A percentile compares a stretch with the other conserved stretches of the same genome.
Evolutionary conservation across 2,113 vertebrate genomes (phyloP).

Genomic region (Semnornis frantzii): DNA sequence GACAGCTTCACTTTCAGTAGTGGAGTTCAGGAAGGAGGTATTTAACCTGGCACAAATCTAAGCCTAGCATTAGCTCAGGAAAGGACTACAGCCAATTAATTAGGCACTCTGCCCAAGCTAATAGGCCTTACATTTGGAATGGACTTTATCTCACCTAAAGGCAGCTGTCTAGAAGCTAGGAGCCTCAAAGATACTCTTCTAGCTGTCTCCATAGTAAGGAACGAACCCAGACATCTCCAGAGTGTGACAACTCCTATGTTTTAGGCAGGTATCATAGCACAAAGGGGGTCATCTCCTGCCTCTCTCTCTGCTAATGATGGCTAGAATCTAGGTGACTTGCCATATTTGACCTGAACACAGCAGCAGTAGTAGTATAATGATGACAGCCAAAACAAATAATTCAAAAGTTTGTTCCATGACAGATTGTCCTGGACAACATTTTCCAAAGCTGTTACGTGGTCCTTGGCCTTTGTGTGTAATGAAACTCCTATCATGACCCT

Average conservation of each 20-base stretch:
- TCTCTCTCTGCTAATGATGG: background rate
- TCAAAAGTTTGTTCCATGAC: background rate
- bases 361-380: background rate
- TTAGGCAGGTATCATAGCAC: background rate
- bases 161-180: background rate
- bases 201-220: background rate
- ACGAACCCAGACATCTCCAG: background rate
- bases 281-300: background rate
- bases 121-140: background rate
- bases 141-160: background rate
- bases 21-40: background rate
- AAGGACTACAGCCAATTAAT: constrained; percentile 13
- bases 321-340: background rate
- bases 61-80: background rate
- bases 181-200: background rate
- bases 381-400: constrained; percentile 8
- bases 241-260: background rate
- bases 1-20: background rate
- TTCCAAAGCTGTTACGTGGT: background rate
- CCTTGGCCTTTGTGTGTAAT: constrained; percentile 51
- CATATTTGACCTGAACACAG: no score
- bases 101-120: background rate
- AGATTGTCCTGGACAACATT: background rate
- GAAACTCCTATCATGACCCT: constrained; percentile 5
- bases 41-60: background rate